Evolutionary conservation across 2,113 vertebrate species (phyloP), one percentile per base, ranked within the genome.

Genomic region (Notiomystis cincta): DNA sequence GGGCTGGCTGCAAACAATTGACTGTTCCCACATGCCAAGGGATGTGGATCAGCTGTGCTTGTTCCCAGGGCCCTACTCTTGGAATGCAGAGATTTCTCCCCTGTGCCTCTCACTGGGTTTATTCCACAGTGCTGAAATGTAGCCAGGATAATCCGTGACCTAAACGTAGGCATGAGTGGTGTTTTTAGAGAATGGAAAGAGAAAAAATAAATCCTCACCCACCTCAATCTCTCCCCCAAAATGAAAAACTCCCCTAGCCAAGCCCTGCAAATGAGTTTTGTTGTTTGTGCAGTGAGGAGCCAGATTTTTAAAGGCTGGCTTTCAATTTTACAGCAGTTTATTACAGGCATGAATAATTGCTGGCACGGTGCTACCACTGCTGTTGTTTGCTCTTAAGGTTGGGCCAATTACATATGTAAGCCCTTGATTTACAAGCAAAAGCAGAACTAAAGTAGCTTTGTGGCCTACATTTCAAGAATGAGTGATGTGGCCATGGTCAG

Each of bases 341-440:
- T 96, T 96, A 90, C 18, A 92, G 94, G 91, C 96, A 92, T 96
- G 94, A 96, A 95, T 95, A 96, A 96, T 95, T 95, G 94, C 95
- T 96, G 95, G 96, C 95, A 93, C 33, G 2, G 67, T 30, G 67
- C 44, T 92, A 38, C 89, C 82, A 50, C 86, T 89, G 88, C 96
- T 96, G 95, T 92, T 95, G 95, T 96, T 95, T 96, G 95, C 95
- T 93, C 95, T 90, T 93, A 83, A 7, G 24, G 85, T 82, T 84
- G 73, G 95, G 91, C 91, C 96, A 96, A 96, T 95, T 95, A 96
- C 96, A 96, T 57, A 15, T 95, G 95, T 96, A 95, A 96, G 80
- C 60, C 30, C 71, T 71, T 95, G 94, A 96, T 95, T 93, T 96
- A 97, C 96, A 95, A 96, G 86, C 89, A 70, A 75, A 95, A 95